phyloP scores from a whole-genome alignment of 2,113 vertebrate species.

The Ivindomyrus marchei region DNA sequence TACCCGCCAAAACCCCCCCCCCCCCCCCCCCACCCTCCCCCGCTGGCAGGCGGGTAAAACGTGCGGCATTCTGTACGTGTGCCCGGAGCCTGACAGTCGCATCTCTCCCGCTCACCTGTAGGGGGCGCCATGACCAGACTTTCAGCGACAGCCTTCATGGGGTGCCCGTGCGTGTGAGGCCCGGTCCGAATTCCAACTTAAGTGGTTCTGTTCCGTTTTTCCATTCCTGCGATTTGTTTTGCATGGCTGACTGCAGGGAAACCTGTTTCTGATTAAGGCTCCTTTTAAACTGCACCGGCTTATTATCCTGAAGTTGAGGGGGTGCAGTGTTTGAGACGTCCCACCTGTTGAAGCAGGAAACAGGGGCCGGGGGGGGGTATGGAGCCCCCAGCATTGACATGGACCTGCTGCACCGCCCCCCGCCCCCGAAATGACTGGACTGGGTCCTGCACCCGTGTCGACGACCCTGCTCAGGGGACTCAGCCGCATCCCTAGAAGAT shows the following conservation, averaged over 20 bases:
- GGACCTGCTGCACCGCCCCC: neutral
- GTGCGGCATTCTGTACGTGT: neutral
- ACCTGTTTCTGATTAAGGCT: constrained; percentile 25
- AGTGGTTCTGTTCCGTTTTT: constrained; percentile 23
- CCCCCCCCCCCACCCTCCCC: neutral
- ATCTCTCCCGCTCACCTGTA: neutral
- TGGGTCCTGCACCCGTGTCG: neutral
- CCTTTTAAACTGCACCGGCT: neutral
- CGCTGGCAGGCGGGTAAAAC: neutral
- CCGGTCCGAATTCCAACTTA: neutral
- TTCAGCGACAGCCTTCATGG: neutral
- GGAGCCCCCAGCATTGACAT: neutral
- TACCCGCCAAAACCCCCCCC: too few species aligned
- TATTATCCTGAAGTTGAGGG: constrained; percentile 6
- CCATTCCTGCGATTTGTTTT: constrained; percentile 23
- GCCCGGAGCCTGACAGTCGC: neutral
- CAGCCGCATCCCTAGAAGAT: neutral
- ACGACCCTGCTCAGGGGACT: neutral
- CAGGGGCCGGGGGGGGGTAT: neutral
- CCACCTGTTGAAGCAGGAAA: neutral
- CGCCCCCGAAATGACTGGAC: neutral
- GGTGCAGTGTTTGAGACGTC: neutral
- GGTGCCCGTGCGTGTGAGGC: neutral
- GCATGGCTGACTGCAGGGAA: constrained; percentile 10
- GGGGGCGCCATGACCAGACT: neutral